Evolutionary conservation across 2,888 invertebrate species (phyloP).

Genomic region (Polydrusus tereticollis): DNA sequence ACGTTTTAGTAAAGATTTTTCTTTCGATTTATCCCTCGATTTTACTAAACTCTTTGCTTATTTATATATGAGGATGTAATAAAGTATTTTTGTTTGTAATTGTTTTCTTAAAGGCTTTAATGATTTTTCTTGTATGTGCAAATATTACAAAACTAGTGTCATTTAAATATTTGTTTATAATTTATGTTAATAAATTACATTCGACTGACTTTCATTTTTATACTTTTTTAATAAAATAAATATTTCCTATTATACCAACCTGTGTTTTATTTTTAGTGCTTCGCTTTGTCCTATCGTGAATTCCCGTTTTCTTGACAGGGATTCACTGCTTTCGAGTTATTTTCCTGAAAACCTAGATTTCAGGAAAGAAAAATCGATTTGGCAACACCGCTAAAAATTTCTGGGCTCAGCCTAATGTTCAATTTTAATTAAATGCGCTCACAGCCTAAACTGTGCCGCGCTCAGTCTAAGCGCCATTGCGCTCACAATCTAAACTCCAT

Average conservation of each 20-base stretch:
- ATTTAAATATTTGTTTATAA: conserved; percentile 25
- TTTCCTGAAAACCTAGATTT: too few species aligned
- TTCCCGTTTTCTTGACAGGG: too few species aligned
- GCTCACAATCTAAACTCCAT: too few species aligned
- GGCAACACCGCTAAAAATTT: too few species aligned
- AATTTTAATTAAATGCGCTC: too few species aligned
- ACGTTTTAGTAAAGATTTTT: neutral
- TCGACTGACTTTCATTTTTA: conserved; percentile 48
- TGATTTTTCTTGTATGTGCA: conserved; percentile 22
- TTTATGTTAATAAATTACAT: conserved; percentile 43
- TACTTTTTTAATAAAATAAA: conserved; percentile 49
- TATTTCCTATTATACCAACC: conserved; percentile 36
- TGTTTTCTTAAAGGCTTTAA: conserved; percentile 28
- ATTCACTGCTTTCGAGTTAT: too few species aligned
- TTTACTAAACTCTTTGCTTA: neutral
- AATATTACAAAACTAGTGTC: conserved; percentile 24
- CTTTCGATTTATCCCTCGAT: neutral
- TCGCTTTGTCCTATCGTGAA: too few species aligned
- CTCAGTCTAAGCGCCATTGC: too few species aligned
- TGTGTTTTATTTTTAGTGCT: neutral
- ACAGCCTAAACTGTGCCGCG: too few species aligned
- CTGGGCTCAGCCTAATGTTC: too few species aligned
- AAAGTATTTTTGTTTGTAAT: conserved; percentile 20
- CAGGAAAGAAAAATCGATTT: too few species aligned
- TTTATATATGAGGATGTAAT: neutral